These are phyloP conservation scores for Lycodopsis pacificus DNA, from an alignment of 2,797 vertebrate genomes.

Conservation along the genomic window DNA sequence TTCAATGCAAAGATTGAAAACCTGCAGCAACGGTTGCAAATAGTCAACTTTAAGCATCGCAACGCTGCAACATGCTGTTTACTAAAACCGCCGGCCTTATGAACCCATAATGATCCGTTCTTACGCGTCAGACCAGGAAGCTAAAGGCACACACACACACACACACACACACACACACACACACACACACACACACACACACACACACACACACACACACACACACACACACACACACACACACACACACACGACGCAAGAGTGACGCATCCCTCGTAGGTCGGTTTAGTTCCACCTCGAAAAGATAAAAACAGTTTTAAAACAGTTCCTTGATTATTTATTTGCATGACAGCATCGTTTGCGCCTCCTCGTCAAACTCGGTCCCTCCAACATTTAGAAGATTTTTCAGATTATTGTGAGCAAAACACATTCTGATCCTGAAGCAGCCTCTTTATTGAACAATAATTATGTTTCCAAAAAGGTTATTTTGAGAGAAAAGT, in stretches of 20 bases:
- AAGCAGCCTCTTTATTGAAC: slow-evolving; percentile 13
- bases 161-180: no score
- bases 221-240: no score
- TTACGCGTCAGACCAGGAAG: background rate
- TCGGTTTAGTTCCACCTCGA: background rate
- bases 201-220: no score
- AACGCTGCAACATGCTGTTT: background rate
- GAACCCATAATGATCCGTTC: background rate
- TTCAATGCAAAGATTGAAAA: no score
- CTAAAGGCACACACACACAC: background rate
- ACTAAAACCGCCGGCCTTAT: background rate
- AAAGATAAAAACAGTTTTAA: slow-evolving; percentile 48
- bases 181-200: no score
- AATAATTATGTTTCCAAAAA: background rate
- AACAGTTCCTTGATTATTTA: slow-evolving; percentile 74
- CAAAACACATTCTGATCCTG: slow-evolving; percentile 48
- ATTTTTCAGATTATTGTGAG: slow-evolving; percentile 67
- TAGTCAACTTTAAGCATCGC: background rate
- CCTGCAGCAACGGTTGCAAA: background rate
- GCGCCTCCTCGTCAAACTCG: slow-evolving; percentile 43
- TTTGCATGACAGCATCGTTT: slow-evolving; percentile 64
- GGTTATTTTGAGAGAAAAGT: slow-evolving; percentile 40
- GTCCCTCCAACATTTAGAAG: slow-evolving; percentile 56
- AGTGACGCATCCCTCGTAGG: no score
- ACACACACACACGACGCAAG: no score